These are phyloP conservation scores for Drosophila pruinosa DNA, from an alignment of 1,140 invertebrate species.

Conservation along the genomic window DNA sequence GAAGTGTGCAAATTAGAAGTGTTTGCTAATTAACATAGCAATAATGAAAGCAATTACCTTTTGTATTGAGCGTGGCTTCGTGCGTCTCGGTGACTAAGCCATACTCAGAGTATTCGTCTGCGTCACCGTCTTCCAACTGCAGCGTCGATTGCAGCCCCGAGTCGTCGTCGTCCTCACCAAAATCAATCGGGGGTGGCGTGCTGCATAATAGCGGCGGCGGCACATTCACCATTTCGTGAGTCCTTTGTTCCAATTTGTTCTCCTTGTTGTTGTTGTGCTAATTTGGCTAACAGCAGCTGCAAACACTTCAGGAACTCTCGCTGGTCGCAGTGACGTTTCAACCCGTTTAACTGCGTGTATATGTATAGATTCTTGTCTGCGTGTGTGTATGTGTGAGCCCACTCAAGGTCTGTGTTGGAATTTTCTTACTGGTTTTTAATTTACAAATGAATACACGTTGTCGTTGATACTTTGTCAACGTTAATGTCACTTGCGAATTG, in stretches of 20 bases:
- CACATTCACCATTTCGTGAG: constrained; percentile 81
- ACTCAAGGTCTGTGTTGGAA: constrained; percentile 79
- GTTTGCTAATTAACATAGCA: not conserved
- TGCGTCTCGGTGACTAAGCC: constrained; percentile 66
- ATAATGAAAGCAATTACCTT: constrained; percentile 54
- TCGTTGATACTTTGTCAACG: not conserved
- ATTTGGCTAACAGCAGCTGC: constrained; percentile 50
- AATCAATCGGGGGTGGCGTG: constrained; percentile 86
- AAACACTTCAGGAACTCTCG: constrained; percentile 51
- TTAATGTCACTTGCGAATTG: constrained; percentile 13
- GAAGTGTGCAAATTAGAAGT: not conserved
- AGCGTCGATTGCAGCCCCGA: constrained; percentile 85
- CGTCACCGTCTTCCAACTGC: constrained; percentile 79
- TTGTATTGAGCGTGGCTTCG: constrained; percentile 41
- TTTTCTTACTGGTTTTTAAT: constrained; percentile 50
- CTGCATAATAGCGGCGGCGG: constrained; percentile 86
- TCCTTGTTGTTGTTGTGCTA: constrained; percentile 32
- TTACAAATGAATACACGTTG: constrained; percentile 13
- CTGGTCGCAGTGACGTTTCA: constrained; percentile 54
- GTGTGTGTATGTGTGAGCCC: constrained; percentile 40
- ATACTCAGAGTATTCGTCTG: constrained; percentile 46
- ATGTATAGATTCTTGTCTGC: constrained; percentile 24
- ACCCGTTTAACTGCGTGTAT: constrained; percentile 49
- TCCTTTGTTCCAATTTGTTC: constrained; percentile 35
- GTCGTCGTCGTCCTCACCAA: constrained; percentile 86